Conservation (phyloP, 2,888 invertebrate species). For the Tenthredo notha region DNA sequence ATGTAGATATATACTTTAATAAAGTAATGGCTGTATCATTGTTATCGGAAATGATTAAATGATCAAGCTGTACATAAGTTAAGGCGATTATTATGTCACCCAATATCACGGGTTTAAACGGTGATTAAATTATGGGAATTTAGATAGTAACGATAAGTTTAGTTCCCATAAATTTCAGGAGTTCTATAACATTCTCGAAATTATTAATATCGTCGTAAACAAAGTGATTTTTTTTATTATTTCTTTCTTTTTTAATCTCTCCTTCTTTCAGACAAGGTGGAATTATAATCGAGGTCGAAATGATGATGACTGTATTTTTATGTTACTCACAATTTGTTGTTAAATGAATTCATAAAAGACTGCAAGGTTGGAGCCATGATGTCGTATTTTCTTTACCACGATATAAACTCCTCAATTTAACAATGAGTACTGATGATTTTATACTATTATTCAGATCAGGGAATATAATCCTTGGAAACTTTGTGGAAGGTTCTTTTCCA, state of each 20-base stretch:
- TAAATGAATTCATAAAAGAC: conserved; percentile 85
- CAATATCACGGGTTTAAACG: not conserved
- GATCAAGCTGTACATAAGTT: not conserved
- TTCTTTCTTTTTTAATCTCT: not conserved
- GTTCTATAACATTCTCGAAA: not conserved
- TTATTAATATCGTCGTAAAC: not conserved
- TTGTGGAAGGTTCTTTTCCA: conserved; percentile 58
- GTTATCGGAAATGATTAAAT: conserved; percentile 17
- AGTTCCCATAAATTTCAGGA: not conserved
- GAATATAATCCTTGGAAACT: conserved; percentile 70
- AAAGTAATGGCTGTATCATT: conserved; percentile 10
- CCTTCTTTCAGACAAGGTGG: not conserved
- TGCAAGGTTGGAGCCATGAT: conserved; percentile 83
- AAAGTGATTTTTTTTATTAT: not conserved
- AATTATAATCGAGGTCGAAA: conserved; percentile 2
- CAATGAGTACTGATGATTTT: not conserved
- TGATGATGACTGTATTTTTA: not conserved
- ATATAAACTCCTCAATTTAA: not conserved
- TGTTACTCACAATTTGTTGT: conserved; percentile 85
- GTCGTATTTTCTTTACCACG: conserved; percentile 47
- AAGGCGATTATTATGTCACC: not conserved
- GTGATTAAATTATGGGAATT: not conserved
- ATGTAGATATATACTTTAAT: not conserved
- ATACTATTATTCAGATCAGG: conserved; percentile 63
- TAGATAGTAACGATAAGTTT: not conserved